These are phyloP conservation scores for Rhinogobio ventralis DNA, from an alignment of 2,797 vertebrate genomes.

Conservation along the genomic window DNA sequence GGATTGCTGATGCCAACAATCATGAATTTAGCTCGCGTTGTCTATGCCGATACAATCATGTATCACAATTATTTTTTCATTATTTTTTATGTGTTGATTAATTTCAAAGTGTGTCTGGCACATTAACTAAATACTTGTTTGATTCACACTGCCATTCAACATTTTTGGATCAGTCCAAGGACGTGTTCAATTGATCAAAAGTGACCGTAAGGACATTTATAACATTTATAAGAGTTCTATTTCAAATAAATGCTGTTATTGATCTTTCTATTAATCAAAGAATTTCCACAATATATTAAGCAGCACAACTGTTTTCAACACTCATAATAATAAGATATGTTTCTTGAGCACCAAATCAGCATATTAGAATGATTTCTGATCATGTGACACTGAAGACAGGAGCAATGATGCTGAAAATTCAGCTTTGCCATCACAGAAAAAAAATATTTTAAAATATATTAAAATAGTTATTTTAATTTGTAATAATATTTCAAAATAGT, in stretches of 20 bases:
- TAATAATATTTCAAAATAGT: not conserved
- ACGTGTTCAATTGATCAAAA: not conserved
- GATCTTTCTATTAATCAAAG: no score
- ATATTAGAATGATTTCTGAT: not conserved
- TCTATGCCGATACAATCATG: not conserved
- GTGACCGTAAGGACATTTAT: not conserved
- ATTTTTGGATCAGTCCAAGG: not conserved
- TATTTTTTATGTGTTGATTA: not conserved
- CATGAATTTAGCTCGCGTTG: not conserved
- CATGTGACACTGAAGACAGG: not conserved
- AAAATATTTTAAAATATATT: not conserved
- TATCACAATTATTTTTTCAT: not conserved
- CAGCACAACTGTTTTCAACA: not conserved
- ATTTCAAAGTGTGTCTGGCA: not conserved
- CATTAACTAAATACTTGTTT: not conserved
- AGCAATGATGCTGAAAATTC: not conserved
- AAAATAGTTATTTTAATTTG: no score
- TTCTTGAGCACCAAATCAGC: not conserved
- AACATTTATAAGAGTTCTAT: not conserved
- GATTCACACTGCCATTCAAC: not conserved
- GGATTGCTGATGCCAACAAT: constrained; percentile 37
- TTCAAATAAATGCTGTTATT: not conserved
- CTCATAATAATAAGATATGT: not conserved
- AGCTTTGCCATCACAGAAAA: not conserved
- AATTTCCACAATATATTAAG: not conserved